Conservation (phyloP, 2,888 invertebrate genomes). For the Eurois occulta region DNA sequence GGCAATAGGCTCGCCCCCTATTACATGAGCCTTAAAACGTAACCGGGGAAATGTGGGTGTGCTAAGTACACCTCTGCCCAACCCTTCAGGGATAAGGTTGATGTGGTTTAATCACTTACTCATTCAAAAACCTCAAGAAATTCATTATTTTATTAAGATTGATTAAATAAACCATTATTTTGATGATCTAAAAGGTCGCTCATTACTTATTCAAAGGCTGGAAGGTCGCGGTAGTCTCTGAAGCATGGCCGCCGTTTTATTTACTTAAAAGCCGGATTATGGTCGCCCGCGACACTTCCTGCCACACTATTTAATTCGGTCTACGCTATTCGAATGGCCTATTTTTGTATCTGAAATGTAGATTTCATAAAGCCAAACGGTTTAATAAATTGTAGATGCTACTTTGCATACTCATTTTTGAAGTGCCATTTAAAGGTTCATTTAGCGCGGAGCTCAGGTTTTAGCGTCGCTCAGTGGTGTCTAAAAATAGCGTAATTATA, state of each 20-base stretch:
- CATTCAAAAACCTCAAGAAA: constrained; percentile 6
- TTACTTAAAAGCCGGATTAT: constrained; percentile 80
- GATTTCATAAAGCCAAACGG: constrained; percentile 52
- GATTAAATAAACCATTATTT: constrained; percentile 71
- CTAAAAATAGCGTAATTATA: constrained; percentile 58
- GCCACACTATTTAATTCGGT: constrained; percentile 71
- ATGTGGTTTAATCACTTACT: too few relatives aligned
- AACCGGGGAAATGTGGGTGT: too few relatives aligned
- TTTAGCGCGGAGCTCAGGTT: constrained; percentile 43
- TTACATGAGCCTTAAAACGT: too few relatives aligned
- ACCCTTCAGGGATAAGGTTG: too few relatives aligned
- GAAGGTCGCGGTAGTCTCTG: constrained; percentile 71
- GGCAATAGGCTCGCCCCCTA: too few relatives aligned
- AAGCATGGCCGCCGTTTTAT: constrained; percentile 77
- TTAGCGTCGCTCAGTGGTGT: constrained; percentile 32
- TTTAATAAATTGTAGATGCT: constrained; percentile 43
- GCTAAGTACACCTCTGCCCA: too few relatives aligned
- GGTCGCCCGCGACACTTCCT: constrained; percentile 73
- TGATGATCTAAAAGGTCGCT: constrained; percentile 79
- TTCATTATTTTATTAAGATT: constrained; percentile 50
- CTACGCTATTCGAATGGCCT: constrained; percentile 64
- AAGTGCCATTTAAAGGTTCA: constrained; percentile 49
- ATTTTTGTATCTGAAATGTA: constrained; percentile 57
- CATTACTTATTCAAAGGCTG: constrained; percentile 80
- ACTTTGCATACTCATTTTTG: constrained; percentile 51